These are phyloP conservation scores for Ethmia dodecea DNA, from an alignment of 2,888 invertebrate species.

Conservation along the genomic window DNA sequence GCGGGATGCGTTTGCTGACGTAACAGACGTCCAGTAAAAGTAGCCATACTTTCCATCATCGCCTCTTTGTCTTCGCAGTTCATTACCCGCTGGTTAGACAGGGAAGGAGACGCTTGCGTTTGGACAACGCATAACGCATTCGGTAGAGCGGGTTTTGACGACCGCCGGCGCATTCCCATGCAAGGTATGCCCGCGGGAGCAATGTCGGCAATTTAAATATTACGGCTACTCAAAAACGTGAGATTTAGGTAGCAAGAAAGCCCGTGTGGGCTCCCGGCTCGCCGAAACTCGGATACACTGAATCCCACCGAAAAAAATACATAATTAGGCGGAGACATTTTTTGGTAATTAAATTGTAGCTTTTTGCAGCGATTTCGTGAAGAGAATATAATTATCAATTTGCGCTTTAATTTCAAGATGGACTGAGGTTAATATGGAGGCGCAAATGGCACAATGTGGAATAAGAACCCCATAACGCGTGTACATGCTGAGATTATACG, in stretches of 20 bases:
- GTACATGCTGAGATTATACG: constrained; percentile 56
- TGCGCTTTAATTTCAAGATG: constrained; percentile 47
- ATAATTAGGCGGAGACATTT: constrained; percentile 60
- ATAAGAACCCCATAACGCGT: constrained; percentile 42
- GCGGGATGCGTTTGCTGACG: constrained; percentile 70
- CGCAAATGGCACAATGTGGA: constrained; percentile 54
- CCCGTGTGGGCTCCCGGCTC: constrained; percentile 63
- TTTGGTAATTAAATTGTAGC: constrained; percentile 70
- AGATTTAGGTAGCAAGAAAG: constrained; percentile 69
- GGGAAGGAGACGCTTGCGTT: constrained; percentile 54
- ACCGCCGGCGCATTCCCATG: constrained; percentile 73
- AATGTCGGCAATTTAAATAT: constrained; percentile 75
- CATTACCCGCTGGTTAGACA: constrained; percentile 51
- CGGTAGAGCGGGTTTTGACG: constrained; percentile 70
- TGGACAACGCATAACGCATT: constrained; percentile 65
- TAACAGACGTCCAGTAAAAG: constrained; percentile 59
- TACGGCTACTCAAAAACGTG: constrained; percentile 75
- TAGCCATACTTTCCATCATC: constrained; percentile 52
- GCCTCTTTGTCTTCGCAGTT: constrained; percentile 52
- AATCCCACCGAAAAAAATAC: constrained; percentile 55
- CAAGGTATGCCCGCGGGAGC: constrained; percentile 72
- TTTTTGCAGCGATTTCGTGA: constrained; percentile 39
- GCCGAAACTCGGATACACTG: constrained; percentile 59
- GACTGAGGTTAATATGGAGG: constrained; percentile 43
- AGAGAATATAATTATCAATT: constrained; percentile 58